Percentiles rank a stretch among this genome's conserved stretches.
Evolutionary conservation across 2,888 invertebrate species (phyloP).

Genomic region (Pristionchus arcanus): DNA sequence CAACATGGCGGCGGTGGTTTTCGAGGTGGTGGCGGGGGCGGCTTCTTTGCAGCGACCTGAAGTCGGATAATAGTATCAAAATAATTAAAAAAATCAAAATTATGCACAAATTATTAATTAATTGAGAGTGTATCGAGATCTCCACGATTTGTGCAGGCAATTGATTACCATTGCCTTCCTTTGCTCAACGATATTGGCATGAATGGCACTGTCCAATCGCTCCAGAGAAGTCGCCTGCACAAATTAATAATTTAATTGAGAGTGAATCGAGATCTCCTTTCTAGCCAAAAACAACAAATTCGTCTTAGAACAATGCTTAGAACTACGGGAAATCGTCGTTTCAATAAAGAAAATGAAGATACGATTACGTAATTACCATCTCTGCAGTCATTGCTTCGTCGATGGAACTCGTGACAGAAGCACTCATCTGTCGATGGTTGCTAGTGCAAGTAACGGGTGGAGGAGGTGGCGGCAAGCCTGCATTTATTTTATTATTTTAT

Average conservation of each 20-base stretch:
- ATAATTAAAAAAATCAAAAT: too few relatives aligned
- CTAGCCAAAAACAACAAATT: not conserved
- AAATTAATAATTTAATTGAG: not conserved
- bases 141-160: too few relatives aligned
- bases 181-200: conserved; percentile 48
- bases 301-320: too few relatives aligned
- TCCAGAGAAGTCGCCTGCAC: conserved; percentile 45
- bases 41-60: conserved; percentile 31
- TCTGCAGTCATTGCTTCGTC: conserved; percentile 56
- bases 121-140: too few relatives aligned
- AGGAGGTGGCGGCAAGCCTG: conserved; percentile 47
- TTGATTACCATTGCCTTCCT: conserved; percentile 27
- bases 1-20: conserved; percentile 54
- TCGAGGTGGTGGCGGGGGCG: conserved; percentile 53
- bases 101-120: too few relatives aligned
- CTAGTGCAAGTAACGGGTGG: conserved; percentile 43
- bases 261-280: not conserved
- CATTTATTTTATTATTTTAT: too few relatives aligned
- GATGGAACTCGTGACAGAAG: conserved; percentile 3
- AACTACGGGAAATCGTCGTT: too few relatives aligned
- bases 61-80: not conserved
- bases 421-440: not conserved
- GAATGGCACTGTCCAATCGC: conserved; percentile 52
- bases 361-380: conserved; percentile 15
- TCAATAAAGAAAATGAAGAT: too few relatives aligned